Conservation (phyloP, 2,888 invertebrate genomes). For the Pocota personata region DNA sequence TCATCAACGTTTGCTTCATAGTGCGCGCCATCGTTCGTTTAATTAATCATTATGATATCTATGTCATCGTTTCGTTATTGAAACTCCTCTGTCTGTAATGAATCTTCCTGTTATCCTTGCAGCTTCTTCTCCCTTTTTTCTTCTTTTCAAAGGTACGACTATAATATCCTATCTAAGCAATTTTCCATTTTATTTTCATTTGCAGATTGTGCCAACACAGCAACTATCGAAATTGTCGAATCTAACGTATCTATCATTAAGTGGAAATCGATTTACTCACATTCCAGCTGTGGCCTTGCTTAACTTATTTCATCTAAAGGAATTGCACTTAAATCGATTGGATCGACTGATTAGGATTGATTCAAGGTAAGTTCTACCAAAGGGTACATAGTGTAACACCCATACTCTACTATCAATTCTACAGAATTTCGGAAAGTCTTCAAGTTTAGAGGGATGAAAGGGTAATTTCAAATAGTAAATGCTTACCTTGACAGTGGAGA, state of each 20-base stretch:
- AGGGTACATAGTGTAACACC: not conserved
- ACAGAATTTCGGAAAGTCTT: not conserved
- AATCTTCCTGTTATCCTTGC: slow-evolving; percentile 24
- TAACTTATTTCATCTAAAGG: slow-evolving; percentile 91
- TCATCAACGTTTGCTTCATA: not conserved
- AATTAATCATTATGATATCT: slow-evolving; percentile 38
- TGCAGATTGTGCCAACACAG: slow-evolving; percentile 87
- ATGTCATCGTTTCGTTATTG: slow-evolving; percentile 11
- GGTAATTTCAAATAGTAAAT: not conserved
- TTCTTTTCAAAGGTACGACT: not conserved
- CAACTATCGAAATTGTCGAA: slow-evolving; percentile 90
- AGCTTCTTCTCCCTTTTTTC: not conserved
- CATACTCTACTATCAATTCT: not conserved
- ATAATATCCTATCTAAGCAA: not conserved
- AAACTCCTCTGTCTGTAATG: not conserved
- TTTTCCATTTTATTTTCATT: slow-evolving; percentile 64
- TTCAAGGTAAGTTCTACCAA: slow-evolving; percentile 83
- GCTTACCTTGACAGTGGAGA: not conserved
- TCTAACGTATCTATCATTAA: slow-evolving; percentile 89
- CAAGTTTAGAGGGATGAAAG: not conserved
- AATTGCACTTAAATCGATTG: slow-evolving; percentile 88
- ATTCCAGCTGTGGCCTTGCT: slow-evolving; percentile 91
- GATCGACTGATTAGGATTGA: slow-evolving; percentile 88
- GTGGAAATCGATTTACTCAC: slow-evolving; percentile 89
- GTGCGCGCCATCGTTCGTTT: slow-evolving; percentile 17